Evolutionary conservation across 2,797 vertebrate genomes (phyloP).

Genomic region (Microctenopoma lineatum): DNA sequence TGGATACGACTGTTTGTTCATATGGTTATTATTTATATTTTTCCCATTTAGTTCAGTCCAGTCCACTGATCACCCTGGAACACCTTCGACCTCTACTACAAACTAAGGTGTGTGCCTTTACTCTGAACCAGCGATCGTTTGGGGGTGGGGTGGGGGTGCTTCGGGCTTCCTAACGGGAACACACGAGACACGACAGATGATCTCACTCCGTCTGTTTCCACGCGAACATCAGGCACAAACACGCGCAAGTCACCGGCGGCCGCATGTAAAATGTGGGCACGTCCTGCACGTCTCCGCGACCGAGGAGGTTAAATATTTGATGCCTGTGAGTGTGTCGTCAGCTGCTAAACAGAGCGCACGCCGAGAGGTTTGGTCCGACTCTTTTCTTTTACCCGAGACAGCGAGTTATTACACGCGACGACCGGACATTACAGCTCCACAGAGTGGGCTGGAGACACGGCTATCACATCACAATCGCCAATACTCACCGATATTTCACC

Average conservation of each 20-base stretch:
- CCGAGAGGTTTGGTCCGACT: slow-evolving; percentile 12
- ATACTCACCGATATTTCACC: slow-evolving; percentile 72
- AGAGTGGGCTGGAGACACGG: not conserved
- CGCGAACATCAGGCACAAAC: not conserved
- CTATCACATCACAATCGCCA: not conserved
- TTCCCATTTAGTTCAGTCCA: not conserved
- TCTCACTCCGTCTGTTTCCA: slow-evolving; percentile 24
- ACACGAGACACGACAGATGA: slow-evolving; percentile 36
- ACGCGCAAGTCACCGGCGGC: no score
- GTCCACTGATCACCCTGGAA: not conserved
- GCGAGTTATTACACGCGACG: slow-evolving; percentile 1
- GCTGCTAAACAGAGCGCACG: slow-evolving; percentile 25
- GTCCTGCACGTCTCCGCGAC: not conserved
- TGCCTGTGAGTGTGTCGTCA: not conserved
- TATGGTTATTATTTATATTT: not conserved
- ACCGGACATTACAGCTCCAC: not conserved
- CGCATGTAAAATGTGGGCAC: not conserved
- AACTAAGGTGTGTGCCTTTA: not conserved
- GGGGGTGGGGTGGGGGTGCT: not conserved
- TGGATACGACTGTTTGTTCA: not conserved
- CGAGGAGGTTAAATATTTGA: not conserved
- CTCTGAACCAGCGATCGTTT: no score
- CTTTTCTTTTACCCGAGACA: slow-evolving; percentile 1
- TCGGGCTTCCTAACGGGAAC: slow-evolving; percentile 18
- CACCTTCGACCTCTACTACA: rapidly evolving